Conservation (phyloP, 1,140 invertebrate species). For the Eriocheir sinensis region DNA sequence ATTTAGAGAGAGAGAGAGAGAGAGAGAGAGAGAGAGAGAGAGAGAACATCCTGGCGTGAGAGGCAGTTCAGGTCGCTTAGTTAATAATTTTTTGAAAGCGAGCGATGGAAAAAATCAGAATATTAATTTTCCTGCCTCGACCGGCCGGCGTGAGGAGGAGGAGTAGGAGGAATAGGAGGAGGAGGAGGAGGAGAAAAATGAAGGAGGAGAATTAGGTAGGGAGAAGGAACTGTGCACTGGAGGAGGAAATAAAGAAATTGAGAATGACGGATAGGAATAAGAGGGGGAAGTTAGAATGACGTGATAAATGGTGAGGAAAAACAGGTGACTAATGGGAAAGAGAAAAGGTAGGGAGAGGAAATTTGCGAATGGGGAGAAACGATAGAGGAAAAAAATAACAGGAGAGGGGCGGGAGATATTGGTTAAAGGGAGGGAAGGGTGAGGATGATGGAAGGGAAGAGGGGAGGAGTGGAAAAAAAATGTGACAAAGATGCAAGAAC, state of each 20-base stretch:
- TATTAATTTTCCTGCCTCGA: no score
- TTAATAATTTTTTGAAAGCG: not conserved
- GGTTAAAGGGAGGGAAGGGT: no score
- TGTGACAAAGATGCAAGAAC: no score
- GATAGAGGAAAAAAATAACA: not conserved
- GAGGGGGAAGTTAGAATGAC: not conserved
- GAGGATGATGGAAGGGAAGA: not conserved
- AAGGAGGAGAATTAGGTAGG: not conserved
- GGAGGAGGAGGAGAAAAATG: not conserved
- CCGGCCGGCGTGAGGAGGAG: not conserved
- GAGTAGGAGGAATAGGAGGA: not conserved
- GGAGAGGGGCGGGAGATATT: no score
- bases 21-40: constrained; percentile 10
- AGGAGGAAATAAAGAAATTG: not conserved
- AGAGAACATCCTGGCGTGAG: not conserved
- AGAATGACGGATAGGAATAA: not conserved
- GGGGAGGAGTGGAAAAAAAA: not conserved
- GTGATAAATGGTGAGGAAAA: no score
- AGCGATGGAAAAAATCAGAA: not conserved
- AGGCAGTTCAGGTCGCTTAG: not conserved
- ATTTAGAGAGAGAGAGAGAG: not conserved
- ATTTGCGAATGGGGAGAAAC: not conserved
- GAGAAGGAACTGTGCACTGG: no score
- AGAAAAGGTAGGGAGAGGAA: not conserved
- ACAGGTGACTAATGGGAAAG: no score